Percentiles rank a stretch among this genome's conserved stretches.
Conservation (phyloP, 2,888 invertebrate genomes). For the Tinea semifulvella region DNA sequence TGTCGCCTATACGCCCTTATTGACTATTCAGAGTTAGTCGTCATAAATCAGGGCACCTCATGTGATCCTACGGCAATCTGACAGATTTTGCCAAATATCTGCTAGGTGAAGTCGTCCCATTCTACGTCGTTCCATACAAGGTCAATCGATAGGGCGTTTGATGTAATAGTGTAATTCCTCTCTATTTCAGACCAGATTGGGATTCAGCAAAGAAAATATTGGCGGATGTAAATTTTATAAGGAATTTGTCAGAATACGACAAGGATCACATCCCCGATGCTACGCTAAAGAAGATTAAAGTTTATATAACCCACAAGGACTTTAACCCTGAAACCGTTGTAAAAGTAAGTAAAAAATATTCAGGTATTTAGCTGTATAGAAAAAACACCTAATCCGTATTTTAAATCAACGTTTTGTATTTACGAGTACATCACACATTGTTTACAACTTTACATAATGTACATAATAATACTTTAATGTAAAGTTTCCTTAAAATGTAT, state of each 20-base stretch:
- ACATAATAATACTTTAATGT: too few species aligned
- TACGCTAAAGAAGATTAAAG: constrained; percentile 79
- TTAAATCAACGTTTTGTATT: too few species aligned
- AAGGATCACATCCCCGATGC: constrained; percentile 86
- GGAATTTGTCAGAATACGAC: constrained; percentile 83
- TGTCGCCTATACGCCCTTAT: too few species aligned
- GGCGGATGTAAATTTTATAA: constrained; percentile 84
- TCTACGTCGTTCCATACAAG: neutral
- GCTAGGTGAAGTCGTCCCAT: too few species aligned
- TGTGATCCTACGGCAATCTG: too few species aligned
- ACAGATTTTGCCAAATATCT: too few species aligned
- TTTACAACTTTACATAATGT: too few species aligned
- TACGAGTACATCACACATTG: too few species aligned
- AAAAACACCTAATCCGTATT: neutral
- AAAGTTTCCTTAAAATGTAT: too few species aligned
- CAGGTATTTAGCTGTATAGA: neutral
- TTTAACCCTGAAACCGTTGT: constrained; percentile 86
- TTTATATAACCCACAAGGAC: constrained; percentile 85
- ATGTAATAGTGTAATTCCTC: constrained; percentile 11
- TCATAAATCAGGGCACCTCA: too few species aligned
- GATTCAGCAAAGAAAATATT: constrained; percentile 81
- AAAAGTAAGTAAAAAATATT: constrained; percentile 57
- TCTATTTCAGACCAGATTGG: constrained; percentile 80
- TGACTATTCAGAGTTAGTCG: too few species aligned
- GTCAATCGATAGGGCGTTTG: neutral